Percentiles rank a stretch among this genome's conserved stretches.
phyloP scores from a whole-genome alignment of 1,140 invertebrate genomes.

The Pseudachorutes palmiensis region DNA sequence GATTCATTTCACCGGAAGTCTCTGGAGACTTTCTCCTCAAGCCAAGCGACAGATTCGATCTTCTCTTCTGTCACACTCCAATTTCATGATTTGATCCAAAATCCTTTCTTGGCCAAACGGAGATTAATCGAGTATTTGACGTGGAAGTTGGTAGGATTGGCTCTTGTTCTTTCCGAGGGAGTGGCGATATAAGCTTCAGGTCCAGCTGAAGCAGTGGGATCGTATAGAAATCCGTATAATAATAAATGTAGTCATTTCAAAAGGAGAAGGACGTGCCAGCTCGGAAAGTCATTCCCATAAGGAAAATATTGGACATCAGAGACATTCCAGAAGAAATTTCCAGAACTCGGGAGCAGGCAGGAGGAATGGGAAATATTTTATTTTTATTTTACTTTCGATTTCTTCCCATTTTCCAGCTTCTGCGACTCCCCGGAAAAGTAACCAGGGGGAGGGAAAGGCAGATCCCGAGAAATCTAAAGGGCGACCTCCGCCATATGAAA shows the following conservation, averaged over 20 bases:
- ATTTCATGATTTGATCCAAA: not conserved
- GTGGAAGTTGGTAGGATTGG: not conserved
- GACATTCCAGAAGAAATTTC: not conserved
- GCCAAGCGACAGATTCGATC: too few relatives aligned
- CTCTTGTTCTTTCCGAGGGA: not conserved
- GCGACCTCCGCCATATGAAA: not conserved
- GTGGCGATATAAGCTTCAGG: not conserved
- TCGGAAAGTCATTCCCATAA: slow-evolving; percentile 8
- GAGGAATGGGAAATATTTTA: slow-evolving; percentile 23
- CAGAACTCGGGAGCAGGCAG: not conserved
- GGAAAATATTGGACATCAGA: slow-evolving; percentile 16
- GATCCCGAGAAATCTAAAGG: too few relatives aligned
- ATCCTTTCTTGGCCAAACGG: not conserved
- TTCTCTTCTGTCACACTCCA: slow-evolving; percentile 10
- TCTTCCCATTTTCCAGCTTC: not conserved
- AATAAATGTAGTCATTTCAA: slow-evolving; percentile 7
- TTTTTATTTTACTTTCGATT: slow-evolving; percentile 17
- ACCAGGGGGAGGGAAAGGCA: not conserved
- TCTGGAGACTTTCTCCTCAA: too few relatives aligned
- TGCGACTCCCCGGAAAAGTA: not conserved
- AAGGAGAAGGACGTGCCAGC: slow-evolving; percentile 12
- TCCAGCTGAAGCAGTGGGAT: not conserved
- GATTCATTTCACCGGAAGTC: slow-evolving; percentile 14
- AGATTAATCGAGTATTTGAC: slow-evolving; percentile 7
- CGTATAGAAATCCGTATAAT: slow-evolving; percentile 6